Conservation (phyloP, 2,888 invertebrate species). For the Nomada ferruginata region DNA sequence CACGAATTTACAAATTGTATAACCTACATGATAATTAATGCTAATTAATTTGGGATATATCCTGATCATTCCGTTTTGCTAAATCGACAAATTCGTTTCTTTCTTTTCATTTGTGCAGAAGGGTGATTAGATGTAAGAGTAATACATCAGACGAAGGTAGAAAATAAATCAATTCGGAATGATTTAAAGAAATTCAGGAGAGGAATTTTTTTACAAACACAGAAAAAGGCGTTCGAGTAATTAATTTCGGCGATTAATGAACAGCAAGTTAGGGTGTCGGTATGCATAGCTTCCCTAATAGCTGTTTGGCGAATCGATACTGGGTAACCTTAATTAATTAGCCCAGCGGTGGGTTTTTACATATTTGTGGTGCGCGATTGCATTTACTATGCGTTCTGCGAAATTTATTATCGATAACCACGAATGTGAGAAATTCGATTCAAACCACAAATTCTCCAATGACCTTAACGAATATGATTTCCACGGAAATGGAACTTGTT, state of each 20-base stretch:
- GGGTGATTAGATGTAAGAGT: background rate
- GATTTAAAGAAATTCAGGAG: slow-evolving; percentile 5
- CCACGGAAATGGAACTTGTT: background rate
- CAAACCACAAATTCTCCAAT: background rate
- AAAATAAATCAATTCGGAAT: background rate
- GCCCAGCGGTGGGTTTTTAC: background rate
- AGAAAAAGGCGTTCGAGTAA: background rate
- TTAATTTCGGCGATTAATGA: slow-evolving; percentile 49
- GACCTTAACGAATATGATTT: too few species aligned
- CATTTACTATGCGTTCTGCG: background rate
- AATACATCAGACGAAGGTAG: background rate
- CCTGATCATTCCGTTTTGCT: background rate
- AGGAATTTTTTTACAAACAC: background rate
- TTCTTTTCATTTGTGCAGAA: background rate
- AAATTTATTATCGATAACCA: too few species aligned
- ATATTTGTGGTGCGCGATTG: background rate
- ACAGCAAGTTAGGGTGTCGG: slow-evolving; percentile 1
- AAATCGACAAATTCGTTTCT: too few species aligned
- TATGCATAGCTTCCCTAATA: background rate
- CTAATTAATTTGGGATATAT: background rate
- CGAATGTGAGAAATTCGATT: background rate
- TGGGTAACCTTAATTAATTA: slow-evolving; percentile 26
- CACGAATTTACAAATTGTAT: background rate
- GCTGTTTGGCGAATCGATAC: slow-evolving; percentile 4
- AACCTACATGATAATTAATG: too few species aligned